phyloP scores from a whole-genome alignment of 2,113 vertebrate genomes.

The Protomyctophum bolini region DNA sequence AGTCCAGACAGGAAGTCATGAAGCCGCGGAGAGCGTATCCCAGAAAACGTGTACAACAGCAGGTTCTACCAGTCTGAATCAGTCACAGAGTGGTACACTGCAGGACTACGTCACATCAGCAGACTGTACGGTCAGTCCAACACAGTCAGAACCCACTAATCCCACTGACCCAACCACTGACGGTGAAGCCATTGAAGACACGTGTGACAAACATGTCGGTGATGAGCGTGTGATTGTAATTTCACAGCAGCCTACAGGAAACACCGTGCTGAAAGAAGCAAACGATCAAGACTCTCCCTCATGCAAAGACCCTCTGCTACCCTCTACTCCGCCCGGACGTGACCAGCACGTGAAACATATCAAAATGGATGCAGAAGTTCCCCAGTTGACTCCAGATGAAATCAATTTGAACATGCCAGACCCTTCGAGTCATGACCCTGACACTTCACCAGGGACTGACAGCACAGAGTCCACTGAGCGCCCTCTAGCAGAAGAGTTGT shows the following conservation, averaged over 20 bases:
- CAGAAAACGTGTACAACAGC: neutral
- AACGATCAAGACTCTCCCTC: neutral
- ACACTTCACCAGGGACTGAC: neutral
- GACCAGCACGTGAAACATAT: neutral
- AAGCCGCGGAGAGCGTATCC: neutral
- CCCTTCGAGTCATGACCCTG: neutral
- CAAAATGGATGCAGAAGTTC: neutral
- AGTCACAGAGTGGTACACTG: neutral
- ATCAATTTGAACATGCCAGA: neutral
- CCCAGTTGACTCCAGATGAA: neutral
- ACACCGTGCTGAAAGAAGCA: neutral
- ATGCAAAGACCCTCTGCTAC: neutral
- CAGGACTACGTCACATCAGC: neutral
- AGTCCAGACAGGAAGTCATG: neutral
- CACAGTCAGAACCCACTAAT: neutral
- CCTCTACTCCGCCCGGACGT: neutral
- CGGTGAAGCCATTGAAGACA: slow-evolving; percentile 16
- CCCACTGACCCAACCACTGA: neutral
- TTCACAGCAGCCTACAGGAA: neutral
- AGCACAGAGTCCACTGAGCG: neutral
- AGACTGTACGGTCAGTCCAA: neutral
- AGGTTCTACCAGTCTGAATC: neutral
- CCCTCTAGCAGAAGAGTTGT: neutral
- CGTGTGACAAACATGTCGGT: neutral
- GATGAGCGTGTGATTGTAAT: slow-evolving; percentile 4